A percentile compares a stretch with the other conserved stretches of the same genome.
Evolutionary conservation across 1,140 invertebrate species (phyloP).

Genomic region (Drosophila mojavensis): DNA sequence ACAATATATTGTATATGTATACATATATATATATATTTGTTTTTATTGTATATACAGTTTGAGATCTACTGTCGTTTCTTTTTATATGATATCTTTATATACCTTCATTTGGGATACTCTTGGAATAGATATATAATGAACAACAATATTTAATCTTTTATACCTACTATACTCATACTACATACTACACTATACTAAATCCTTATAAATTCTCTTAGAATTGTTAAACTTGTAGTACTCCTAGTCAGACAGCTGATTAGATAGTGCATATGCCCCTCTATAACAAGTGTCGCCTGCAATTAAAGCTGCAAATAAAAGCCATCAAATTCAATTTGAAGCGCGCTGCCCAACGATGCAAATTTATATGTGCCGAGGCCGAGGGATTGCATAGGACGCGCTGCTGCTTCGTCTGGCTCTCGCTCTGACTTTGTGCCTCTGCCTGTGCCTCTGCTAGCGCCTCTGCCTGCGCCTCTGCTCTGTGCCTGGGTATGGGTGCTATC

Average conservation of each 20-base stretch:
- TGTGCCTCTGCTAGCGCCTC: neutral
- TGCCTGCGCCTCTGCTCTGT: neutral
- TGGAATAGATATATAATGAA: no score
- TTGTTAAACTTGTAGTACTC: no score
- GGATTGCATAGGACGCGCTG: slow-evolving; percentile 3
- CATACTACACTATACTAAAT: no score
- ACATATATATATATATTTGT: no score
- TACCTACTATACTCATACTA: no score
- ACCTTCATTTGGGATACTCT: no score
- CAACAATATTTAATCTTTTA: no score
- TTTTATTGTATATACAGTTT: no score
- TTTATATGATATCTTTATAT: no score
- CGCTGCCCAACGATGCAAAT: slow-evolving; percentile 40
- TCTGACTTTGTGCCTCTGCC: neutral
- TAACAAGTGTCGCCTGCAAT: slow-evolving; percentile 40
- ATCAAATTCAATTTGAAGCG: slow-evolving; percentile 58
- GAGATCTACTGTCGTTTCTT: no score
- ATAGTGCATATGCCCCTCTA: slow-evolving; percentile 22
- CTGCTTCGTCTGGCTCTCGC: neutral
- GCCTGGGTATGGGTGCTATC: slow-evolving; percentile 36
- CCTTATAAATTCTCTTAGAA: no score
- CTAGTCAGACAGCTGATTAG: neutral
- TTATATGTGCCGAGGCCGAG: slow-evolving; percentile 51
- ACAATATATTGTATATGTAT: no score
- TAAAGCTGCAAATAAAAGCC: slow-evolving; percentile 59